Conservation (phyloP, 2,888 invertebrate genomes). For the Mesorhabditis sp. region DNA sequence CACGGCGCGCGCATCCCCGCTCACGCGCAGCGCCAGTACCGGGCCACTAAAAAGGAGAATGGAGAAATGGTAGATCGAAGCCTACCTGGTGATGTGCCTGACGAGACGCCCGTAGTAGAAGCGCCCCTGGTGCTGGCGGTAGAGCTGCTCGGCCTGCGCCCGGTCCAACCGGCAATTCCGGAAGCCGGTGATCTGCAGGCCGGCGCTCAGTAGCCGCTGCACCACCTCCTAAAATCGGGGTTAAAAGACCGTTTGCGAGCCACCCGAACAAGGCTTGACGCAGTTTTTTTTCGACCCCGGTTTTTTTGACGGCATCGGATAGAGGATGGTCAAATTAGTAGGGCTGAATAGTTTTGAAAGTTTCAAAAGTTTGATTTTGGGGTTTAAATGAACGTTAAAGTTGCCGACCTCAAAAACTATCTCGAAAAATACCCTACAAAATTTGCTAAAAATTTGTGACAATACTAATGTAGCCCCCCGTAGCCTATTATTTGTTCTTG, state of each 20-base stretch:
- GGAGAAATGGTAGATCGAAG: not conserved
- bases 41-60: conserved; percentile 25
- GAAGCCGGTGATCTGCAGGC: conserved; percentile 13
- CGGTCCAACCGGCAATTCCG: not conserved
- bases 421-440: too few species aligned
- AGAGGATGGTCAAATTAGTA: too few species aligned
- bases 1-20: conserved; percentile 23
- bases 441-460: too few species aligned
- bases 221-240: conserved; percentile 32
- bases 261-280: conserved; percentile 24
- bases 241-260: conserved; percentile 41
- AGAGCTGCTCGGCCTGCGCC: conserved; percentile 13
- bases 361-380: too few species aligned
- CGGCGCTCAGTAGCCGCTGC: conserved; percentile 6
- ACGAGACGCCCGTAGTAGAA: conserved; percentile 48
- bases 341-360: too few species aligned
- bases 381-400: too few species aligned
- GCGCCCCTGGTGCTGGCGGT: conserved; percentile 26
- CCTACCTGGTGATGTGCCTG: conserved; percentile 34
- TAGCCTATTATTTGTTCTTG: too few species aligned
- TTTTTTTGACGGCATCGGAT: too few species aligned
- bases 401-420: too few species aligned
- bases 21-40: conserved; percentile 34
- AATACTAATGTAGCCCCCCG: too few species aligned
- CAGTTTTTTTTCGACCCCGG: conserved; percentile 5